phyloP scores from a whole-genome alignment of 1,140 invertebrate genomes.

The Potamilus streckersoni region DNA sequence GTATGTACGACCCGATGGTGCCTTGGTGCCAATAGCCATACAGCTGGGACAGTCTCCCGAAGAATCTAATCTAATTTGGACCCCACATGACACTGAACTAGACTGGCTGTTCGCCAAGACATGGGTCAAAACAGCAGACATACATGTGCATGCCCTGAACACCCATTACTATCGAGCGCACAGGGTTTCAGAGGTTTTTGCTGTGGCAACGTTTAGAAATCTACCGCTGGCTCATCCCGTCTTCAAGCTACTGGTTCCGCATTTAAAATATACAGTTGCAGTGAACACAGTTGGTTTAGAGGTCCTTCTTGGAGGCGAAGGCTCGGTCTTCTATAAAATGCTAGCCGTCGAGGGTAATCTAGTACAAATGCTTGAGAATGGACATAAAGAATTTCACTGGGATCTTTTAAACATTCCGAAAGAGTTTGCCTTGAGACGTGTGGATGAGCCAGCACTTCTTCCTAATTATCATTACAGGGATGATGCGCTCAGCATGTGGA shows the following conservation, averaged over 20 bases:
- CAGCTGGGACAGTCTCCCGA: conserved; percentile 22
- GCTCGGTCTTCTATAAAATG: conserved; percentile 19
- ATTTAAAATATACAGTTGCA: conserved; percentile 10
- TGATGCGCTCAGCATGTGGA: too few species aligned
- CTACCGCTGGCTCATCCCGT: conserved; percentile 22
- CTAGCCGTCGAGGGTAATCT: conserved; percentile 16
- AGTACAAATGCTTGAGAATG: conserved; percentile 3
- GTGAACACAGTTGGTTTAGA: conserved; percentile 17
- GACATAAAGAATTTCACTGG: too few species aligned
- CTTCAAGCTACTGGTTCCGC: conserved; percentile 18
- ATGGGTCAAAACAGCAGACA: conserved; percentile 21
- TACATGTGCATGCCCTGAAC: conserved; percentile 19
- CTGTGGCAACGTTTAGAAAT: conserved; percentile 14
- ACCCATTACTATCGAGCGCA: conserved; percentile 16
- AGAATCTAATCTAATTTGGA: conserved; percentile 25
- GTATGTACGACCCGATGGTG: conserved; percentile 5
- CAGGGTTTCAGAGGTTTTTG: conserved; percentile 3
- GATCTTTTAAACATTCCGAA: too few species aligned
- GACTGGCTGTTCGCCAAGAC: conserved; percentile 27
- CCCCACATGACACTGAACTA: conserved; percentile 16
- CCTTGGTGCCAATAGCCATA: conserved; percentile 24
- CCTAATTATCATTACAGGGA: too few species aligned
- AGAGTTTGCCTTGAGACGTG: too few species aligned
- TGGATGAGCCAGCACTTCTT: too few species aligned
- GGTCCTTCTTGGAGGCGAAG: conserved; percentile 12